phyloP scores from a whole-genome alignment of 2,113 vertebrate species.

The Dicerorhinus sumatrensis region DNA sequence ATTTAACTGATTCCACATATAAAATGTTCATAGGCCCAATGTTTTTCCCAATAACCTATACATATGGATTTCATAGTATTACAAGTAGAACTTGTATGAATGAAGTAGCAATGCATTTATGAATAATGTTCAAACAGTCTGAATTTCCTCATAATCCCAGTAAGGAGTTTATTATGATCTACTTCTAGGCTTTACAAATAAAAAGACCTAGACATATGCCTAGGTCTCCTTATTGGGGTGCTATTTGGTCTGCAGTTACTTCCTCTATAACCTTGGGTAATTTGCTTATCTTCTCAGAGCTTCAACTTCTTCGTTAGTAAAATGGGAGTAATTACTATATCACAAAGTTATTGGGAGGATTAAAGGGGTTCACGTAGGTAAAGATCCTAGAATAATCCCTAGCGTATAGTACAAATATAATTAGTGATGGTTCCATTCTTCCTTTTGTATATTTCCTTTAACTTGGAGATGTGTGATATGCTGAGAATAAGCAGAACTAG shows the following conservation, averaged over 20 bases:
- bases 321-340: background rate
- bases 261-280: background rate
- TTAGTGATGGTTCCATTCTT: background rate
- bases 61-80: constrained; percentile 24
- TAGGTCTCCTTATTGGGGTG: background rate
- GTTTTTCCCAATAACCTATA: background rate
- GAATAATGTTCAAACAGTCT: constrained; percentile 4
- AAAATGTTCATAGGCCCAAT: background rate
- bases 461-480: background rate
- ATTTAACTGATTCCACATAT: background rate
- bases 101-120: background rate
- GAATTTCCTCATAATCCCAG: background rate
- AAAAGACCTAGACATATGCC: background rate
- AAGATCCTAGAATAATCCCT: background rate
- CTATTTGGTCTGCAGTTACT: background rate
- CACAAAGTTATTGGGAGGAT: background rate
- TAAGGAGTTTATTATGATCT: background rate
- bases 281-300: background rate
- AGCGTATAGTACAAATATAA: background rate
- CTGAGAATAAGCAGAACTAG: background rate
- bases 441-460: background rate
- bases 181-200: background rate
- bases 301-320: constrained; percentile 18
- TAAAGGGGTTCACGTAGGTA: background rate
- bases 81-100: background rate